phyloP scores from a whole-genome alignment of 2,888 invertebrate genomes.

The Eilema griseolum region DNA sequence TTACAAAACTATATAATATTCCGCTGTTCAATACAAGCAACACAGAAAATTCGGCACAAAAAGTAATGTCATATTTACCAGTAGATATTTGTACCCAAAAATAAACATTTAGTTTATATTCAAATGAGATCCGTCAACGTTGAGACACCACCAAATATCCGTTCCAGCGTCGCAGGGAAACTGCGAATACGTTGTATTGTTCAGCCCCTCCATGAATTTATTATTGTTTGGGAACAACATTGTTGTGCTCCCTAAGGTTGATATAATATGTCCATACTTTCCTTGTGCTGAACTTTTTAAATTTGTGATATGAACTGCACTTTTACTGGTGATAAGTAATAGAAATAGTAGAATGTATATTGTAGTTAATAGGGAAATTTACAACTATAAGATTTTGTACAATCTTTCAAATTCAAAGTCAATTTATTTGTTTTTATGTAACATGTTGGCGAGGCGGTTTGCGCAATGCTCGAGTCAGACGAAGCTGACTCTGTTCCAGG shows the following conservation, averaged over 20 bases:
- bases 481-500: no score
- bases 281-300: background rate
- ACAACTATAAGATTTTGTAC: no score
- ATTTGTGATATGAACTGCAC: background rate
- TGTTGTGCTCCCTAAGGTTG: background rate
- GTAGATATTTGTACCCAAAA: background rate
- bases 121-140: constrained; percentile 14
- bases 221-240: constrained; percentile 11
- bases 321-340: no score
- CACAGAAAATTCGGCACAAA: background rate
- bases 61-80: background rate
- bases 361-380: no score
- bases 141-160: constrained; percentile 22
- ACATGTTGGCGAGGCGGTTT: no score
- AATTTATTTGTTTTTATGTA: no score
- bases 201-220: constrained; percentile 1
- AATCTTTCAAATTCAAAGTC: no score
- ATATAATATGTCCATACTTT: background rate
- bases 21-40: background rate
- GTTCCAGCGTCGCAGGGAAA: constrained; percentile 9
- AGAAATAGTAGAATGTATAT: no score
- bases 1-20: no score
- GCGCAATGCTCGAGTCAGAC: no score
- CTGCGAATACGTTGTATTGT: constrained; percentile 12
- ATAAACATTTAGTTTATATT: constrained; percentile 18